A percentile compares a stretch with the other conserved stretches of the same genome.
Conservation (phyloP, 2,113 vertebrate genomes). For the Salvelinus alpinus region DNA sequence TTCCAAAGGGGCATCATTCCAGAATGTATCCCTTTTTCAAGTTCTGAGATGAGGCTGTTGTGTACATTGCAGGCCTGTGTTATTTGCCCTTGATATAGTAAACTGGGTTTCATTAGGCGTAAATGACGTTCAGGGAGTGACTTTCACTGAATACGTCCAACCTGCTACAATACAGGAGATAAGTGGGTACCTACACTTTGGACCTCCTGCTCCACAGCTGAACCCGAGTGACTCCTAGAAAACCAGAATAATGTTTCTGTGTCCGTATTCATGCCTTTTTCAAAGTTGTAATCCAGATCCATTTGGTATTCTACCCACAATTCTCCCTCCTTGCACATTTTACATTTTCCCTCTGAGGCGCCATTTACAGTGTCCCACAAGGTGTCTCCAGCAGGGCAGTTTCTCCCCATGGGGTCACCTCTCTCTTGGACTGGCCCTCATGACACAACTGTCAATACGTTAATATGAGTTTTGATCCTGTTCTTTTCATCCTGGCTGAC, state of each 20-base stretch:
- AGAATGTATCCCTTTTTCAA: too few relatives aligned
- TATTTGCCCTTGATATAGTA: not conserved
- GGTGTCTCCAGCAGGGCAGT: constrained; percentile 69
- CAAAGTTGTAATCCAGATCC: constrained; percentile 47
- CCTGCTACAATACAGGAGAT: not conserved
- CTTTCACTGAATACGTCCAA: not conserved
- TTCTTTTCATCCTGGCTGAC: constrained; percentile 37
- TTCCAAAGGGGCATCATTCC: too few relatives aligned
- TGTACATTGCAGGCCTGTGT: too few relatives aligned
- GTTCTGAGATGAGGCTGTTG: too few relatives aligned
- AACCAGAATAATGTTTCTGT: constrained; percentile 34
- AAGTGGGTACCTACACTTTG: not conserved
- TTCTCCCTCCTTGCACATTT: constrained; percentile 61
- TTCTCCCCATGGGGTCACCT: constrained; percentile 70
- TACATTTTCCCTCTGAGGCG: constrained; percentile 69
- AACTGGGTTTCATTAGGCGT: not conserved
- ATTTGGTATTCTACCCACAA: constrained; percentile 72
- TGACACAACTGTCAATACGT: constrained; percentile 75
- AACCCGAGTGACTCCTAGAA: constrained; percentile 23
- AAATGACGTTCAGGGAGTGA: too few relatives aligned
- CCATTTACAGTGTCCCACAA: constrained; percentile 70
- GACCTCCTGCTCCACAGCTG: constrained; percentile 2
- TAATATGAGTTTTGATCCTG: constrained; percentile 54
- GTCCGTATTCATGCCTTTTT: constrained; percentile 41
- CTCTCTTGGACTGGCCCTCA: constrained; percentile 57